A percentile compares a stretch with the other conserved stretches of the same genome.
phyloP scores from a whole-genome alignment of 2,797 vertebrate species.

The Malacoraja senta region DNA sequence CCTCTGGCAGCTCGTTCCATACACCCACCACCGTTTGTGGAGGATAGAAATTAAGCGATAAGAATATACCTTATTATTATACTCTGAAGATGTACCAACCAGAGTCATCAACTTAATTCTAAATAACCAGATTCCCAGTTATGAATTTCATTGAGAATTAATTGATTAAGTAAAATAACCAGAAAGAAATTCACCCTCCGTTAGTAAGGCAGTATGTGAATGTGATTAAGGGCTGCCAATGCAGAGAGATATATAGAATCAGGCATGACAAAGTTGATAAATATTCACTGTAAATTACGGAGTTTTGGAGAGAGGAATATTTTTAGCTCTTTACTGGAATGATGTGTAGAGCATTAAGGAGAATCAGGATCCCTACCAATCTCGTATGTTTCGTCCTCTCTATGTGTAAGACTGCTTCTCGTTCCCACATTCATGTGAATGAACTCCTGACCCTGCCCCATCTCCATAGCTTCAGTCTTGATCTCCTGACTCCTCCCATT shows the following conservation, averaged over 20 bases:
- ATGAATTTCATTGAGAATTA: background rate
- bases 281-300: background rate
- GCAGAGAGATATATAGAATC: background rate
- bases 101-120: background rate
- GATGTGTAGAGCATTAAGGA: background rate
- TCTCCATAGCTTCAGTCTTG: too few species aligned
- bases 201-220: background rate
- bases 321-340: background rate
- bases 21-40: too few species aligned
- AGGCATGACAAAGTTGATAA: background rate
- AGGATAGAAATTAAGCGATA: too few species aligned
- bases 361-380: too few species aligned
- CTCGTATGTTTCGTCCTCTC: too few species aligned
- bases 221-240: background rate
- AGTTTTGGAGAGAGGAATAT: background rate
- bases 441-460: too few species aligned
- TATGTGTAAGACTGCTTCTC: too few species aligned
- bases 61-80: too few species aligned
- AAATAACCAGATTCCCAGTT: background rate
- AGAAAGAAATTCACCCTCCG: background rate
- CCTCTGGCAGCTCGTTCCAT: too few species aligned
- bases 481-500: too few species aligned
- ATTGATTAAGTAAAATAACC: conserved; percentile 25
- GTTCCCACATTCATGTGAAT: too few species aligned
- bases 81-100: too few species aligned